phyloP scores from a whole-genome alignment of 2,113 vertebrate species.

The western clawed frog (Xenopus tropicalis) region DNA sequence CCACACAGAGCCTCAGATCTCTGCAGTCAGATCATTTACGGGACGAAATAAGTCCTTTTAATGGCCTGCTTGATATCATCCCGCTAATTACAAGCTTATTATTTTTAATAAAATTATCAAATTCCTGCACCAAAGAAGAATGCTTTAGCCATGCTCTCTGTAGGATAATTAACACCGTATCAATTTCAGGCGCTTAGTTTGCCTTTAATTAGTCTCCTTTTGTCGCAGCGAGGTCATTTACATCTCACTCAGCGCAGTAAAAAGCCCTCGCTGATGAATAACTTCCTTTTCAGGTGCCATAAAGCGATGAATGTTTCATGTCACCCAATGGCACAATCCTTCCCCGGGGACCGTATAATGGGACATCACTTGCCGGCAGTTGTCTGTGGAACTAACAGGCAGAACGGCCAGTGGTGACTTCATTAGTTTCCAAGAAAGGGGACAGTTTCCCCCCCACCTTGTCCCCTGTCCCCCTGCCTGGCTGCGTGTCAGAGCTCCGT shows the following conservation, averaged over 20 bases:
- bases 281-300: neutral
- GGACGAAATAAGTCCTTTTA: no score
- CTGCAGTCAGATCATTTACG: no score
- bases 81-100: no score
- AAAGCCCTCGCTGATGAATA: slow-evolving; percentile 4
- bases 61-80: neutral
- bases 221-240: neutral
- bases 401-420: slow-evolving; percentile 38
- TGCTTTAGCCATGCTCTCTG: no score
- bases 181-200: no score
- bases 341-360: slow-evolving; percentile 28
- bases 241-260: neutral
- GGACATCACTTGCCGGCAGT: slow-evolving; percentile 40
- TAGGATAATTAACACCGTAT: neutral
- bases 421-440: slow-evolving; percentile 23
- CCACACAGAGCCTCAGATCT: no score
- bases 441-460: slow-evolving; percentile 15
- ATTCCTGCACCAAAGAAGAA: no score
- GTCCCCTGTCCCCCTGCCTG: neutral
- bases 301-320: neutral
- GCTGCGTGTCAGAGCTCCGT: neutral
- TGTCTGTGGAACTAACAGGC: slow-evolving; percentile 44
- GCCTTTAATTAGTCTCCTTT: no score
- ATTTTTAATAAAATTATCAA: no score
- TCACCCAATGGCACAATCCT: slow-evolving; percentile 29